phyloP scores from a whole-genome alignment of 1,140 invertebrate genomes.

The Drosophila dunni region DNA sequence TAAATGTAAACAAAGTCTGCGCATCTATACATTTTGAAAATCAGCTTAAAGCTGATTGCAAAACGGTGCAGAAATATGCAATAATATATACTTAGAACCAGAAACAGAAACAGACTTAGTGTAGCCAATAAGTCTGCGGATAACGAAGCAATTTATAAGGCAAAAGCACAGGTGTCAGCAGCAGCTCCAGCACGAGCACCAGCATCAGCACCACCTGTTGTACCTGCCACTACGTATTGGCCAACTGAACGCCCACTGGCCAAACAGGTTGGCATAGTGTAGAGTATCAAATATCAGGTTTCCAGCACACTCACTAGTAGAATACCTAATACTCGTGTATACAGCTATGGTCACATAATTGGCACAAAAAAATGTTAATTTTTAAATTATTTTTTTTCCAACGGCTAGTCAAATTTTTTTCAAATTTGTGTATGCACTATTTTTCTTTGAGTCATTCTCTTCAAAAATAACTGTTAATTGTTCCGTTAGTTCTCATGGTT shows the following conservation, averaged over 20 bases:
- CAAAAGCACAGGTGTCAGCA: conserved; percentile 34
- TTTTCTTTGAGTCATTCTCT: too few species aligned
- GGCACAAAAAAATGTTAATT: too few species aligned
- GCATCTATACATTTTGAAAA: background rate
- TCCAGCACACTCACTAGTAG: conserved; percentile 7
- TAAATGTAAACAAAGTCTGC: background rate
- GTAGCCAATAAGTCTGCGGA: conserved; percentile 39
- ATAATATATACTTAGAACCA: background rate
- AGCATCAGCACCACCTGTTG: conserved; percentile 17
- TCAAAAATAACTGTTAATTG: too few species aligned
- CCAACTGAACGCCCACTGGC: conserved; percentile 46
- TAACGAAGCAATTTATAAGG: conserved; percentile 29
- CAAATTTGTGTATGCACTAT: too few species aligned
- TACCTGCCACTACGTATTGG: conserved; percentile 27
- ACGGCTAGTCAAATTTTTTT: too few species aligned
- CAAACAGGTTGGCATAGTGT: conserved; percentile 39
- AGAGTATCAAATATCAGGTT: conserved; percentile 34
- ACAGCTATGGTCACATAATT: too few species aligned
- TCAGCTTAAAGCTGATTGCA: conserved; percentile 5
- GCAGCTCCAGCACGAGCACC: too few species aligned
- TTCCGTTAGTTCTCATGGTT: too few species aligned
- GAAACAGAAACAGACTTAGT: conserved; percentile 21
- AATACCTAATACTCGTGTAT: background rate
- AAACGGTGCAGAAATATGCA: conserved; percentile 9
- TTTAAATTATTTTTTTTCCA: too few species aligned